Base-by-base conservation (phyloP, 2,888 invertebrate genomes). In the Ligdia adustata region DNA sequence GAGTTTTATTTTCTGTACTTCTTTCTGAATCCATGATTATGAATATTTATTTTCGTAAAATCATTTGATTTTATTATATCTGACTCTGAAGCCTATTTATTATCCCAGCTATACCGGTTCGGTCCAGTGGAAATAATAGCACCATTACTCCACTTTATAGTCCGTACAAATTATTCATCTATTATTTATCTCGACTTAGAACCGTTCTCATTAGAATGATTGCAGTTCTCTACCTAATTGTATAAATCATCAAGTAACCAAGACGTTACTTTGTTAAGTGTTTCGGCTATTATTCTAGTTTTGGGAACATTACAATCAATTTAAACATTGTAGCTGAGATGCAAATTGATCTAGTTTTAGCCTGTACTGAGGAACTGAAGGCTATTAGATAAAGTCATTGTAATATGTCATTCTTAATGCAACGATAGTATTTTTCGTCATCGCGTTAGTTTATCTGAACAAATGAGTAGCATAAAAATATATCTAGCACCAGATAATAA, bases 201-300 rank as follows among this genome's bases (percentile, higher is more conserved):
- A 45, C 44, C 35, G 49, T 46, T 47, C 39, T 42, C 44, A 43
- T 52, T 44, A 43, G 27, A 55, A 50, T 57, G 48, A 55, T 55
- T 51, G 37, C 40, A 47, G 40, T 40, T 52, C 47, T 37, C 45
- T 39, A 43, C 33, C 50, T 57, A 50, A 55, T 54, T 52, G 49
- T 44, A 47, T 52, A 57, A 52, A 51, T 48, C 55, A 52, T 46
- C 31, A 40, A 43, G 31, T 29, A 34, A 32, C 39, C 37, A 20
- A 35, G 24, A n/a, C 33, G 41, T 9, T 44, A 43, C 18, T 14
- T 27, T 28, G 39, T 45, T 39, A 40, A 31, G 27, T 38, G 48
- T 44, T 52, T 26, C 24, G 20, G 24, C 27, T 42, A 44, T 38
- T 43, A 32, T 26, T 29, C 16, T 37, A 20, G 45, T 14, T 5